Evolutionary conservation across 2,113 vertebrate genomes (phyloP), one percentile per base, ranked within the genome.

Genomic region (Pituophis catenifer): DNA sequence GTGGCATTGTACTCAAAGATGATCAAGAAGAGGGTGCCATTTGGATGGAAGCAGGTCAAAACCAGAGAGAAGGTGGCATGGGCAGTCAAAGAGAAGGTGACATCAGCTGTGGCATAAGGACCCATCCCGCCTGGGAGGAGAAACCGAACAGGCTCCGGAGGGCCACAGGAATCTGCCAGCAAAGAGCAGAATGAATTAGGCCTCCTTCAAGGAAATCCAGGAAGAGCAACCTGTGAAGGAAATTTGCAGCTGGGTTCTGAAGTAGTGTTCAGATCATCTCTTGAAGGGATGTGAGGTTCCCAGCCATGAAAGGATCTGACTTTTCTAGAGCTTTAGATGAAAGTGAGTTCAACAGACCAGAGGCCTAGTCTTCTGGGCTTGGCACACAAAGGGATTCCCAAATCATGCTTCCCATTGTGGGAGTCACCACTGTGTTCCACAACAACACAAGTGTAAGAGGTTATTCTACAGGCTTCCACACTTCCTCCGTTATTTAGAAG

Each of bases 141-240:
- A n/a, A 93, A 89, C n/a, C 23, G 23, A 13, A 85, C 57, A 5
- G 86, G 38, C 26, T 92, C 81, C 0, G 55, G 91, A 0, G 57
- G 91, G 10, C 55, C 70, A 86, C 94, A 95, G 33, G 53, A 88
- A 85, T 88, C 94, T 95, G 93, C 17, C 54, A 58, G 88, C 3
- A 87, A 4, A 81, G 75, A 81, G 8, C 75, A 81, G 17, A 38
- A 21, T 9, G 33, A 81, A 81, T 44, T 81, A 44, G 70, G 17
- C 75, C 75, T 21, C 75, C 17, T 44, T 81, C 75, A 3, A 10
- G 8, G n/a, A 19, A 38, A 38, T 19, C 15, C 70, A 38, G 70
- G 33, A 44, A 81, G 33, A 44, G 33, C 75, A 38, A 3, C 8
- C 33, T 9, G 15, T 19, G n/a, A 6, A 75, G n/a, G n/a, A 11